phyloP scores from a whole-genome alignment of 2,888 invertebrate genomes.

The Cremastinae sp. region DNA sequence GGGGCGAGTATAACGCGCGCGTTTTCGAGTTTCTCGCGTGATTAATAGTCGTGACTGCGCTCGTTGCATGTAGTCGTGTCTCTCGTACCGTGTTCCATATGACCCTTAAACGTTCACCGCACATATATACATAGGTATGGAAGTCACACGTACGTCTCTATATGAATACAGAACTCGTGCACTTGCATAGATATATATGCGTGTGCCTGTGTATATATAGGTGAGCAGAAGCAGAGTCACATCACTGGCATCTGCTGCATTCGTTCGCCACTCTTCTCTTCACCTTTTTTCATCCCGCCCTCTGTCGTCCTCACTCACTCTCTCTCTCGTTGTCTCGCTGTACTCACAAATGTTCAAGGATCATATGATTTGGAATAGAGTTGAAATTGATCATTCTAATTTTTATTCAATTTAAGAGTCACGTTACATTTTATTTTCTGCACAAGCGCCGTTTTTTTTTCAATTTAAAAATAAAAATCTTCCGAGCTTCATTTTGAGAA shows the following conservation, averaged over 20 bases:
- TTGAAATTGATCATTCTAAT: constrained; percentile 52
- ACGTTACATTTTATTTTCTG: background rate
- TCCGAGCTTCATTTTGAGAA: too few relatives aligned
- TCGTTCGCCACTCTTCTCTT: constrained; percentile 2
- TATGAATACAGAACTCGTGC: too few relatives aligned
- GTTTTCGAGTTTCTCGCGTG: constrained; percentile 32
- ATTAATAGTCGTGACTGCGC: constrained; percentile 52
- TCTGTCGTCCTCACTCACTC: background rate
- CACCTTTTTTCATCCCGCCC: constrained; percentile 6
- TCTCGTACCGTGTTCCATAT: constrained; percentile 24
- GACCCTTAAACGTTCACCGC: background rate
- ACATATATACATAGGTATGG: too few relatives aligned
- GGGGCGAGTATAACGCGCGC: constrained; percentile 5
- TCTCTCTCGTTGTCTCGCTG: background rate
- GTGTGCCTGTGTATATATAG: constrained; percentile 18
- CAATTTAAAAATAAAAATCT: too few relatives aligned
- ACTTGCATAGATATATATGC: too few relatives aligned
- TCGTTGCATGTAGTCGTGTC: constrained; percentile 35
- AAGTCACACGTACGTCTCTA: too few relatives aligned
- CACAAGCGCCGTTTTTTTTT: constrained; percentile 4
- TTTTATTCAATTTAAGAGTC: constrained; percentile 57
- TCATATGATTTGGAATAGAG: constrained; percentile 11
- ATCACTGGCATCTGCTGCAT: constrained; percentile 48
- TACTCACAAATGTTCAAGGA: constrained; percentile 9
- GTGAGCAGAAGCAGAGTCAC: constrained; percentile 18